Base-by-base conservation (phyloP, 1,140 invertebrate species). In the Phortica variegata region DNA sequence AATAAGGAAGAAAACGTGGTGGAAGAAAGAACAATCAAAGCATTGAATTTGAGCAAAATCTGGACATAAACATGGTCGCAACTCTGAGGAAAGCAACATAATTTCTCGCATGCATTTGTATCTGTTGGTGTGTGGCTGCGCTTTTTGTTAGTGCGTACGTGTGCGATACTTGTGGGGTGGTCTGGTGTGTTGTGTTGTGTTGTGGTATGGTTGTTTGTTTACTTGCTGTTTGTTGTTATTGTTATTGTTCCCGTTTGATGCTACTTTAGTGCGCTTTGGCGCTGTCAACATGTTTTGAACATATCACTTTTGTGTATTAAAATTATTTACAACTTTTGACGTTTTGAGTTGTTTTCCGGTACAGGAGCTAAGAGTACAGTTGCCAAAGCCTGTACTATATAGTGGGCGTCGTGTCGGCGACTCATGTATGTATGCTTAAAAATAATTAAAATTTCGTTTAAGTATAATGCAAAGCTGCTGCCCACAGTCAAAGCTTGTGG, bases 271-370 rank as follows among this genome's bases (percentile, higher is more conserved):
- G 38, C 56, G 52, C 37, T 42, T 48, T 36, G 49, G 49, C 59
- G 55, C 65, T 68, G 63, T 69, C 63, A 68, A 68, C 63, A 68
- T 68, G 63, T 68, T 68, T 68, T 68, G 65, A 68, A 68, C 63
- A 68, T 68, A 68, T 68, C 63, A 69, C 63, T 69, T 60, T 58
- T 68, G 61, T 62, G 61, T 66, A 66, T 66, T 56, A 61, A 66
- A 66, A 66, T 59, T 68, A 68, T 68, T 63, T 68, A 60, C 68
- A 65, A 65, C 62, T 65, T 65, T 61, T 65, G 61, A 65, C 61
- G 53, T 65, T 66, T 61, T 53, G 61, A 51, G 52, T 52, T 52
- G 49, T 52, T 54, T 62, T 58, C n/a, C n/a, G n/a, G n/a, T n/a
- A n/a, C n/a, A n/a, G n/a, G n/a, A n/a, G n/a, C n/a, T n/a, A n/a